Conservation (phyloP, 2,797 vertebrate species). For the Sebastes jordani region DNA sequence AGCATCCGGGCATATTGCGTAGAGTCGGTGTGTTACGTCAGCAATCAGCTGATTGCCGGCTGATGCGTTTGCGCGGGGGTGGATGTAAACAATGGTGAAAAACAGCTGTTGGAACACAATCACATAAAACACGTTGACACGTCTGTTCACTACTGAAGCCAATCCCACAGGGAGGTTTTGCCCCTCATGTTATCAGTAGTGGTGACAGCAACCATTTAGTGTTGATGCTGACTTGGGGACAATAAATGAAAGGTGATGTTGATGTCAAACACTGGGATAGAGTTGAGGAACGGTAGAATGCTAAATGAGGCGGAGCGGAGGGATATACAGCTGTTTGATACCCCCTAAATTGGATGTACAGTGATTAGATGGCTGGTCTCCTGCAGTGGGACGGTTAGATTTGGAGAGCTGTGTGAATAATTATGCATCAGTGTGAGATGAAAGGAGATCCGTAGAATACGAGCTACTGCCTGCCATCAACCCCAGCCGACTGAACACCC, state of each 20-base stretch:
- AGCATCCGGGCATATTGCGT: not conserved
- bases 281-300: not conserved
- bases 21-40: not conserved
- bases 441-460: constrained; percentile 41
- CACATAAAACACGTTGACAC: not conserved
- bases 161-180: not conserved
- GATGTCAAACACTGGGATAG: not conserved
- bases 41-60: not conserved
- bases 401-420: constrained; percentile 14
- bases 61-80: not conserved
- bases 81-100: not conserved
- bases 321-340: not conserved
- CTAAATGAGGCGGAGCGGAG: not conserved
- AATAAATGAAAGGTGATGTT: not conserved
- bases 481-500: constrained; percentile 25
- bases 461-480: constrained; percentile 18
- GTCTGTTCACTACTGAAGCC: not conserved
- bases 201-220: not conserved
- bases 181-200: not conserved
- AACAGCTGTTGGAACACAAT: no score
- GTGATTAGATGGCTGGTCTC: not conserved
- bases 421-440: constrained; percentile 32
- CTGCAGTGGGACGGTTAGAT: not conserved
- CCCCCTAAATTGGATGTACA: not conserved
- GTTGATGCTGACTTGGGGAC: not conserved